Percentiles rank a stretch among this genome's conserved stretches.
Conservation (phyloP, 2,888 invertebrate genomes). For the Chaetogeoica ovagalla region DNA sequence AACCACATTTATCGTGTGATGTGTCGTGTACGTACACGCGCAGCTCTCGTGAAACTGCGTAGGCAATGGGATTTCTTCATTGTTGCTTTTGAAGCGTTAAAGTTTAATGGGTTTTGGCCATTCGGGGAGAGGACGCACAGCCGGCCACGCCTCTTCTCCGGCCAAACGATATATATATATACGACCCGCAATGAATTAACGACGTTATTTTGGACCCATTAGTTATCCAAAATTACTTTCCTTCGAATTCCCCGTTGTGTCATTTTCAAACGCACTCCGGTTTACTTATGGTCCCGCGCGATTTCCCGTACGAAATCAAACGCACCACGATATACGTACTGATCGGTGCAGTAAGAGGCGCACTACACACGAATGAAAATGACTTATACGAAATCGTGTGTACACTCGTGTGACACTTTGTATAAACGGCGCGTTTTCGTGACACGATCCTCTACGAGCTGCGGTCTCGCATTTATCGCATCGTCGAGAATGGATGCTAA, state of each 20-base stretch:
- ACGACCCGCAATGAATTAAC: conserved; percentile 46
- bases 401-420: no score
- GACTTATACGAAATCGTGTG: no score
- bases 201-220: conserved; percentile 50
- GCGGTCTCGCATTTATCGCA: no score
- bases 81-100: conserved; percentile 51
- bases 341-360: no score
- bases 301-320: conserved; percentile 19
- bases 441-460: no score
- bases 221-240: conserved; percentile 51
- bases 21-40: background rate
- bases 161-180: conserved; percentile 12
- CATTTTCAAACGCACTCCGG: conserved; percentile 45
- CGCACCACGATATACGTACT: no score
- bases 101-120: conserved; percentile 53
- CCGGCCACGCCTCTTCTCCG: conserved; percentile 45
- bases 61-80: conserved; percentile 37
- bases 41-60: conserved; percentile 14
- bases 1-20: background rate
- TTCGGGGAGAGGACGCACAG: conserved; percentile 47
- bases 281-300: conserved; percentile 33
- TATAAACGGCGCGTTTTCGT: no score
- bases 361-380: no score
- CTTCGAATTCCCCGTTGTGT: conserved; percentile 52
- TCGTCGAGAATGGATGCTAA: no score